Conservation (phyloP, 2,797 vertebrate genomes). For the Enoplosus armatus region DNA sequence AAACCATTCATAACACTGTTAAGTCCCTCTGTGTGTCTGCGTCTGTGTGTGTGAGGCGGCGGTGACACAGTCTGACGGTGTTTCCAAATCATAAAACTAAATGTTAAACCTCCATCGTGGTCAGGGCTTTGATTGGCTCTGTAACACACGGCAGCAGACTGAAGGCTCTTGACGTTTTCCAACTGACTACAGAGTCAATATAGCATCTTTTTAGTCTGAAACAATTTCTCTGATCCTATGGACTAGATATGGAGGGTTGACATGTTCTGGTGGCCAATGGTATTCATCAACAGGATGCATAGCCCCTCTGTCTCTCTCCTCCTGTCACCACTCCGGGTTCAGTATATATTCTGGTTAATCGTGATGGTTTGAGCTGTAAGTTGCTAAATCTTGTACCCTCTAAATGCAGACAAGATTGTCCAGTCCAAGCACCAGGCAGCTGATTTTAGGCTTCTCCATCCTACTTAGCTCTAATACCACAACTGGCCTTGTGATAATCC, state of each 20-base stretch:
- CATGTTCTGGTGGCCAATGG: neutral
- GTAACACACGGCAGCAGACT: slow-evolving; percentile 55
- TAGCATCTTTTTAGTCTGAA: slow-evolving; percentile 67
- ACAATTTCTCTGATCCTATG: slow-evolving; percentile 60
- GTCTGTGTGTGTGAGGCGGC: slow-evolving; percentile 30
- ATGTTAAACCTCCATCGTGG: slow-evolving; percentile 64
- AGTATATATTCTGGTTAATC: neutral
- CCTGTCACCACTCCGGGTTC: neutral
- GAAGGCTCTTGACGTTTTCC: slow-evolving; percentile 54
- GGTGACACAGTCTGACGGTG: slow-evolving; percentile 44
- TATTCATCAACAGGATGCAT: neutral
- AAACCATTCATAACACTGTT: slow-evolving; percentile 76
- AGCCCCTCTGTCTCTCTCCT: neutral
- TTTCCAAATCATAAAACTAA: slow-evolving; percentile 76
- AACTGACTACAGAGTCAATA: slow-evolving; percentile 57
- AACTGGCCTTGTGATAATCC: slow-evolving; percentile 65
- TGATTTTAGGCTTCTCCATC: slow-evolving; percentile 57
- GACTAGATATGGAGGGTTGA: neutral
- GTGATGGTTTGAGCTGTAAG: neutral
- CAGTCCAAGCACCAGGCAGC: slow-evolving; percentile 28
- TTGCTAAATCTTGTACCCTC: slow-evolving; percentile 31
- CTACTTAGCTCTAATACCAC: slow-evolving; percentile 51
- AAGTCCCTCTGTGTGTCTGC: slow-evolving; percentile 57
- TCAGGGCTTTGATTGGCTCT: slow-evolving; percentile 49
- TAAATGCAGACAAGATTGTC: slow-evolving; percentile 49